Conservation (phyloP, 2,797 vertebrate genomes). For the Caiman crocodilus region DNA sequence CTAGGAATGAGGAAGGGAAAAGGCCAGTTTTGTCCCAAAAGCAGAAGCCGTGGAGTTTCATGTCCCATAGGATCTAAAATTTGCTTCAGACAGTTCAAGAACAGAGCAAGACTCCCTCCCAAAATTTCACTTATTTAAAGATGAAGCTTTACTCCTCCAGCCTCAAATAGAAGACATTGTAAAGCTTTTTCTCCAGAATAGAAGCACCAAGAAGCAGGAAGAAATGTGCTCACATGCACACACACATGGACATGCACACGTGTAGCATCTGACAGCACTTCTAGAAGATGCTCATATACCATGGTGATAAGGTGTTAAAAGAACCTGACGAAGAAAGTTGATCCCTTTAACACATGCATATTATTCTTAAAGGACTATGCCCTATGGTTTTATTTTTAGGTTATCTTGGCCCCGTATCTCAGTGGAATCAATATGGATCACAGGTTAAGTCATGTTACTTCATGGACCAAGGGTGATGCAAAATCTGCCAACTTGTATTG, state of each 20-base stretch:
- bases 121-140: neutral
- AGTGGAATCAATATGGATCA: slow-evolving; percentile 23
- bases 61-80: fast-evolving
- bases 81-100: neutral
- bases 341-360: neutral
- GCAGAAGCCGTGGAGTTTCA: neutral
- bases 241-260: too few species aligned
- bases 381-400: neutral
- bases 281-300: neutral
- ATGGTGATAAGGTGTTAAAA: neutral
- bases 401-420: neutral
- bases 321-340: neutral
- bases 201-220: too few species aligned
- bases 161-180: neutral
- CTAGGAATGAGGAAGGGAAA: neutral
- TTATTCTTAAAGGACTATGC: neutral
- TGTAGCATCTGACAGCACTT: neutral
- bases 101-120: too few species aligned
- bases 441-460: neutral
- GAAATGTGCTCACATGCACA: too few species aligned
- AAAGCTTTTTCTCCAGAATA: neutral
- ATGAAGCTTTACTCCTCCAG: neutral
- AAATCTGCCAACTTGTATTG: neutral
- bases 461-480: neutral
- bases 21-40: neutral